phyloP scores from a whole-genome alignment of 2,113 vertebrate genomes.

The Cavia porcellus region DNA sequence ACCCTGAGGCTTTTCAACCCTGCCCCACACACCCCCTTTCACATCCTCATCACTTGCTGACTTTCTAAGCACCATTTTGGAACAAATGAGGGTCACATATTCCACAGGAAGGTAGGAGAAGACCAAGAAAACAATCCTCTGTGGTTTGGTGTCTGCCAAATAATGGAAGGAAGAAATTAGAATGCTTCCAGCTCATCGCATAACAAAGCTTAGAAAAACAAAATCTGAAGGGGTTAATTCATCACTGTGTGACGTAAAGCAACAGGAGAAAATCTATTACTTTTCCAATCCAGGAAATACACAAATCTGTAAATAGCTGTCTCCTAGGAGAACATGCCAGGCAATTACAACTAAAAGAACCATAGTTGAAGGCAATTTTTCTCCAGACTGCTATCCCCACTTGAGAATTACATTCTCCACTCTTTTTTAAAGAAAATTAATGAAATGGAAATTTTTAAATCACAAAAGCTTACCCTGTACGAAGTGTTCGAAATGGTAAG shows the following conservation, averaged over 20 bases:
- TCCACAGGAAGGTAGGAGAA: not conserved
- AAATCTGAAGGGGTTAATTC: not conserved
- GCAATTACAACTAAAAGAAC: constrained; percentile 26
- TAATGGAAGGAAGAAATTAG: not conserved
- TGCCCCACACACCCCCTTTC: not conserved
- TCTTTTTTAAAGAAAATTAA: constrained; percentile 56
- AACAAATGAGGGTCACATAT: not conserved
- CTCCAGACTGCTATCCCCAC: constrained; percentile 39
- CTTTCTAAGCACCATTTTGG: not conserved
- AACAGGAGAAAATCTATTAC: not conserved
- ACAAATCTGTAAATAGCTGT: not conserved
- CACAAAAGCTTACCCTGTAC: constrained; percentile 14
- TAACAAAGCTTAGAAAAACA: not conserved
- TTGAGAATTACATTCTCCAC: constrained; percentile 4
- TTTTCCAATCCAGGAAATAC: constrained; percentile 48
- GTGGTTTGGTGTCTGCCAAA: not conserved
- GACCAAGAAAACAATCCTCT: accelerated
- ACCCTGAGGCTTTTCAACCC: not conserved
- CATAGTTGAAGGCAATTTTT: constrained; percentile 27
- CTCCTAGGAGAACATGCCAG: constrained; percentile 38
- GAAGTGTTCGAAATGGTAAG: constrained; percentile 30
- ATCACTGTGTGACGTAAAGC: not conserved
- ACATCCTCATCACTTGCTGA: not conserved
- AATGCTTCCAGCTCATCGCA: not conserved
- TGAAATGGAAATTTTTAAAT: constrained; percentile 66